Evolutionary conservation across 2,888 invertebrate species (phyloP), one percentile per base, ranked within the genome.

Genomic region (Ophion ellenae): DNA sequence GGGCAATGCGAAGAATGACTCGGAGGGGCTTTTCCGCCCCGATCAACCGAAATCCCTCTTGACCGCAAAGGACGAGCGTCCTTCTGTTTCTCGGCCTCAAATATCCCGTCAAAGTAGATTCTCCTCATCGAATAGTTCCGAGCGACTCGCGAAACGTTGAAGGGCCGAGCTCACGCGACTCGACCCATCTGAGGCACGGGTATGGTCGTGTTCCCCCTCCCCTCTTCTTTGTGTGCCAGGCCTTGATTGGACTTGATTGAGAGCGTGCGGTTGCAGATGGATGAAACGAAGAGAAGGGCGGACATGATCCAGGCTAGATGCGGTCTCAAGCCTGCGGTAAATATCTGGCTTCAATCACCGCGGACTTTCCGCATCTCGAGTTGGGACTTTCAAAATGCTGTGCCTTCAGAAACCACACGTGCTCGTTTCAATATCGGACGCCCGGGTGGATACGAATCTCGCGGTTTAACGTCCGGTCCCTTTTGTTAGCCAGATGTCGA

Each of bases 291-390:
- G 76, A 66, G 47, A 78, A 78, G 82, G 75, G 63, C 79, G 64
- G 53, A 59, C 64, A 63, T 20, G 63, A 63, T 57, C 20, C 59
- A 67, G 73, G 40, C 24, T 64, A 10, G 71, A 69, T 81, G 85
- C 64, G 75, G 79, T 74, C 32, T 17, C 28, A 32, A 47, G 71
- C 45, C 74, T 79, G 82, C 71, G 85, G 85, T 79, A 85, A 82
- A 82, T 82, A 85, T 69, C 82, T 61, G 75, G 75, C 71, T 85
- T 67, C 79, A 47, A 70, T 76, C 59, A 70, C 64, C 75, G 28
- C 70, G 14, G 75, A 85, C 70, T 82, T 82, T 81, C 47, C 69
- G 69, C 66, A 83, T 73, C 24, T 78, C 83, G 47, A 66, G 45
- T 40, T n/a, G 24, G 20, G 20, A 14, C 69, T 32, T 47, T 73